These are phyloP conservation scores for Chascanopsetta lugubris DNA, from an alignment of 2,113 vertebrate genomes.

Conservation along the genomic window DNA sequence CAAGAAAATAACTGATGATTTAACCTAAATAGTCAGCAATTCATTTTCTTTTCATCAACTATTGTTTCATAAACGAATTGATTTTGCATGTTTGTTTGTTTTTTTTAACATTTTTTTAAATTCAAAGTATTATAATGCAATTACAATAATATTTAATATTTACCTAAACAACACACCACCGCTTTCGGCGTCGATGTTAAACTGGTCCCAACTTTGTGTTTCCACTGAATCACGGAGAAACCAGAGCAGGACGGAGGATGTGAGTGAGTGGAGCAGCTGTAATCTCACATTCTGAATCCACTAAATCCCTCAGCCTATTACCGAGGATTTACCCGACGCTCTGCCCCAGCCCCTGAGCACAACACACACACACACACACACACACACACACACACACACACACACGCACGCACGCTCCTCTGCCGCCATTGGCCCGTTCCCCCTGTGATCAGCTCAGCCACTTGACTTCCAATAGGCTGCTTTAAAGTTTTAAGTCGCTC, in stretches of 20 bases:
- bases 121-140: too few species aligned
- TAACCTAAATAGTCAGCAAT: not conserved
- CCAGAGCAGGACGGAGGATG: slow-evolving; percentile 44
- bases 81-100: not conserved
- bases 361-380: too few species aligned
- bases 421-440: slow-evolving; percentile 56
- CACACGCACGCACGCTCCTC: not conserved
- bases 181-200: not conserved
- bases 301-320: slow-evolving; percentile 82
- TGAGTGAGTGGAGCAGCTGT: slow-evolving; percentile 56
- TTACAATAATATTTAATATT: too few species aligned
- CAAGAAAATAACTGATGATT: not conserved
- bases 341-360: slow-evolving; percentile 60
- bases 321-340: slow-evolving; percentile 70
- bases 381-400: too few species aligned
- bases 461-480: slow-evolving; percentile 49
- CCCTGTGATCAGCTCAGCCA: slow-evolving; percentile 37
- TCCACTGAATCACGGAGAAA: not conserved
- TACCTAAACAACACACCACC: not conserved
- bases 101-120: not conserved
- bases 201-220: not conserved
- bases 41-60: not conserved
- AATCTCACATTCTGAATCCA: slow-evolving; percentile 75
- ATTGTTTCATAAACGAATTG: not conserved
- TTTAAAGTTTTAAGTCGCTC: slow-evolving; percentile 49